These are phyloP conservation scores for Sebastes kiyomatsui DNA, from an alignment of 2,797 vertebrate genomes.

Conservation along the genomic window DNA sequence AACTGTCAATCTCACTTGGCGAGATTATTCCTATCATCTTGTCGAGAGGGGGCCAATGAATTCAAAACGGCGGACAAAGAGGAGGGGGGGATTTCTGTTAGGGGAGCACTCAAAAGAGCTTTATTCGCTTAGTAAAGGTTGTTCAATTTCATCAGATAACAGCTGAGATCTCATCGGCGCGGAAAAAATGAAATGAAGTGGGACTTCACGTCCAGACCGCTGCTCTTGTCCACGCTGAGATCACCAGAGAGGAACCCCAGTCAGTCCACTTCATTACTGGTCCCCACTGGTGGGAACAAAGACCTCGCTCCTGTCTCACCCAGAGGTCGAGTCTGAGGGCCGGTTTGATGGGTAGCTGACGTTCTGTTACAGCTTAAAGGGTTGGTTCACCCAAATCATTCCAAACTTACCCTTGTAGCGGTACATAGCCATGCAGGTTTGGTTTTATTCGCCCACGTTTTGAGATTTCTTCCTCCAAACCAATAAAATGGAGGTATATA, in stretches of 20 bases:
- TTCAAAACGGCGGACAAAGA: conserved; percentile 93
- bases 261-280: conserved; percentile 86
- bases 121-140: conserved; percentile 89
- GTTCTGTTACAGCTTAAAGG: conserved; percentile 40
- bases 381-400: background rate
- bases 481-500: background rate
- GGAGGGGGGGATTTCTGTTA: conserved; percentile 84
- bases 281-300: conserved; percentile 84
- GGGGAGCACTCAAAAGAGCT: conserved; percentile 90
- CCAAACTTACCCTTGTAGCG: background rate
- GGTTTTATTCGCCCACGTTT: background rate
- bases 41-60: conserved; percentile 84
- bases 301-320: conserved; percentile 83
- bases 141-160: conserved; percentile 95
- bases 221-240: conserved; percentile 82
- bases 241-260: conserved; percentile 77
- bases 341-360: conserved; percentile 83
- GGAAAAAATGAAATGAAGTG: conserved; percentile 91
- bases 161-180: conserved; percentile 88
- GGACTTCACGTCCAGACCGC: conserved; percentile 87
- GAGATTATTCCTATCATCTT: conserved; percentile 94
- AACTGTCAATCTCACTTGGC: conserved; percentile 93
- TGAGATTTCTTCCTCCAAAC: background rate
- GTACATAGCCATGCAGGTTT: background rate
- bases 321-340: conserved; percentile 85